Base-by-base conservation (phyloP, 2,797 vertebrate genomes). In the Lepus oiostolus region DNA sequence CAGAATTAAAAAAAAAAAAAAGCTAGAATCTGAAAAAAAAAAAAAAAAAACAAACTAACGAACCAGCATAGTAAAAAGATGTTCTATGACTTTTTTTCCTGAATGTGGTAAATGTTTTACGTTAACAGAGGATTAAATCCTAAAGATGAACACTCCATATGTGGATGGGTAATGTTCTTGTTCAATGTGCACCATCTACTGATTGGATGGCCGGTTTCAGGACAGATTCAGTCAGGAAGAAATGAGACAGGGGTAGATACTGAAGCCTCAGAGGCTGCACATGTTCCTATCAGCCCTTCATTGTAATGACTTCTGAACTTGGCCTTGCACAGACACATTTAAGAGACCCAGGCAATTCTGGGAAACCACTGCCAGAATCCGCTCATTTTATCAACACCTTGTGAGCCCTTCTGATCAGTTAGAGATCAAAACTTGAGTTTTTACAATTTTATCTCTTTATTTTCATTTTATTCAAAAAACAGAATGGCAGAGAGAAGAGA, bases 31-130 rank as follows among this genome's bases (percentile, higher is more conserved):
- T 67, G 72, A 58, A 86, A 89, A 77, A 72, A 81, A 63, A 71
- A 90, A 90, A 91, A 81, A 80, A 75, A 4, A 81, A 95, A n/a
- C n/a, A n/a, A 47, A 47, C 42, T 47, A 91, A 75, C 82, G 60
- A 85, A 83, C 32, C 67, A 88, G 81, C 28, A 89, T 22, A 90
- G 68, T 63, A 76, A 50, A 63, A 84, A 87, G 50, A 84, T 70
- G 2, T 74, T 95, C 89, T 74, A 32, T 3, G 86, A 68, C 50
- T 81, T 95, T 81, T 38, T 2, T 84, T 92, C 63, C 68, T 38
- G 74, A 77, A 54, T 86, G 8, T 8, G 58, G 19, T 80, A 60
- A 85, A 26, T 47, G 4, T 63, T 16, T 94, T 85, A 62, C 2
- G 77, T 91, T 65, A 68, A 30, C 13, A 3, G 52, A 82, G 30